phyloP scores from a whole-genome alignment of 2,797 vertebrate species.

The Diceros bicornis region DNA sequence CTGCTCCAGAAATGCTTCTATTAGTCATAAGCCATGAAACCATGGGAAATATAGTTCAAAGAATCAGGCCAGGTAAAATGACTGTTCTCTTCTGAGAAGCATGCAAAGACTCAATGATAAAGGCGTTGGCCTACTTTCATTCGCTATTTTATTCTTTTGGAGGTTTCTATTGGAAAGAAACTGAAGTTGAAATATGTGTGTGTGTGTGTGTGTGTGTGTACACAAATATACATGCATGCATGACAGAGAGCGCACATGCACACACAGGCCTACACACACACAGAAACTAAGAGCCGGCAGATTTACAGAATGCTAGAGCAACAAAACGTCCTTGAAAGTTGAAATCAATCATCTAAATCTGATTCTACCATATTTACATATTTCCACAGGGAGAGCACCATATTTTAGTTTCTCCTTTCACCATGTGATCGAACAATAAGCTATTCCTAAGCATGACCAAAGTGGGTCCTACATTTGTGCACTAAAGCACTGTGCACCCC shows the following conservation, averaged over 20 bases:
- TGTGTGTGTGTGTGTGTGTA: not conserved
- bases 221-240: not conserved
- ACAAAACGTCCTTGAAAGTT: not conserved
- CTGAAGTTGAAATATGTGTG: slow-evolving; percentile 65
- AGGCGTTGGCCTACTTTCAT: not conserved
- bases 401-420: slow-evolving; percentile 73
- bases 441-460: not conserved
- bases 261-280: rapidly evolving
- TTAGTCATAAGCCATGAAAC: not conserved
- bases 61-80: not conserved
- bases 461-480: not conserved
- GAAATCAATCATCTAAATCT: slow-evolving; percentile 66
- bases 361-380: slow-evolving; percentile 25
- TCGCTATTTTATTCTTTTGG: not conserved
- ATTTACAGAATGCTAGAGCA: slow-evolving; percentile 1
- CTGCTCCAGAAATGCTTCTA: not conserved
- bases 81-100: not conserved
- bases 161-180: not conserved
- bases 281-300: not conserved
- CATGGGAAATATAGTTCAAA: not conserved
- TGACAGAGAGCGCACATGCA: no score
- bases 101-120: not conserved
- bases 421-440: not conserved
- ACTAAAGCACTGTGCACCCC: not conserved
- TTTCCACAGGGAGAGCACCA: slow-evolving; percentile 35